phyloP scores from a whole-genome alignment of 2,797 vertebrate species.

The Hemibagrus guttatus region DNA sequence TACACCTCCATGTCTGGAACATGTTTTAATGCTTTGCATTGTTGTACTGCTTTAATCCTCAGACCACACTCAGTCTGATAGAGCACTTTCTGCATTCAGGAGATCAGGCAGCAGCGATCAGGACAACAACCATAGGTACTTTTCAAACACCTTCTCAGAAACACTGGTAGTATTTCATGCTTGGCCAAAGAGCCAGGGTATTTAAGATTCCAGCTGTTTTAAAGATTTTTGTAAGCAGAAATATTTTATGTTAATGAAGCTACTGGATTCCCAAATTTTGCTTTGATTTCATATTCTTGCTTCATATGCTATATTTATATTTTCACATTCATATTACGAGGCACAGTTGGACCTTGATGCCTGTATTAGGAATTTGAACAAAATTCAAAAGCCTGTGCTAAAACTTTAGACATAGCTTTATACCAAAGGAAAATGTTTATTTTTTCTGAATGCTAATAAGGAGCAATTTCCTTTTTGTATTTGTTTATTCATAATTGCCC shows the following conservation, averaged over 20 bases:
- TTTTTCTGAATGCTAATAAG: background rate
- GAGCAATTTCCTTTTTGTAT: background rate
- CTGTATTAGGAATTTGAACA: background rate
- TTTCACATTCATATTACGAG: background rate
- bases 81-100: slow-evolving; percentile 62
- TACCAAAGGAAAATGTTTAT: background rate
- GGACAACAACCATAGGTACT: slow-evolving; percentile 63
- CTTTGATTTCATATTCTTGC: background rate
- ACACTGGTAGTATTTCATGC: background rate
- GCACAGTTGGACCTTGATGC: too few relatives aligned
- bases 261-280: background rate
- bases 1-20: background rate
- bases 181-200: background rate
- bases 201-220: background rate
- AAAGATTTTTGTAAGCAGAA: background rate
- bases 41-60: slow-evolving; percentile 15
- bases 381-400: background rate
- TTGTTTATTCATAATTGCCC: background rate
- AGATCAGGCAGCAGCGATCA: slow-evolving; percentile 69
- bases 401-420: background rate
- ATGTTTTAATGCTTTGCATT: background rate
- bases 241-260: background rate
- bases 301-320: background rate
- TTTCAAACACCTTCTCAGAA: background rate
- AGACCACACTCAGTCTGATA: slow-evolving; percentile 72